These are phyloP conservation scores for Limnephilus rhombicus DNA, from an alignment of 2,888 invertebrate genomes.

Conservation along the genomic window DNA sequence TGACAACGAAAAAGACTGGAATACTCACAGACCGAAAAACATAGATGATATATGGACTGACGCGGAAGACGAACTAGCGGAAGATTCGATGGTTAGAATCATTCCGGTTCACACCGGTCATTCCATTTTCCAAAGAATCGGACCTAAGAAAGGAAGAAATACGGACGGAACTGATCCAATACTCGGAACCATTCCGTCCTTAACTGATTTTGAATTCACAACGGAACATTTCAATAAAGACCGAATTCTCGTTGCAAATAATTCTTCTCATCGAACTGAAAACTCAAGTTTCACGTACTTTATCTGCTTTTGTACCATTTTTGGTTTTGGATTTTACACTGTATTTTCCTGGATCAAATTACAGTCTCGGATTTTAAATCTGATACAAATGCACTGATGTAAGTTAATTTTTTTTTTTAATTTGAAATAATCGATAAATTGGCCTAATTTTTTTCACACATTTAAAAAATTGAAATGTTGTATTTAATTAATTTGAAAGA, in stretches of 20 bases:
- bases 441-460: not conserved
- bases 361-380: constrained; percentile 28
- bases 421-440: not conserved
- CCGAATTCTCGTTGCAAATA: constrained; percentile 7
- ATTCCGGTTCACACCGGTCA: constrained; percentile 61
- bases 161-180: constrained; percentile 6
- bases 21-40: constrained; percentile 43
- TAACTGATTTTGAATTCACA: constrained; percentile 23
- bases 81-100: constrained; percentile 62
- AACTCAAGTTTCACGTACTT: constrained; percentile 8
- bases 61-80: constrained; percentile 59
- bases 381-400: constrained; percentile 46
- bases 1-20: constrained; percentile 36
- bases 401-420: not conserved
- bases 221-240: constrained; percentile 34
- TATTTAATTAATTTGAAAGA: not conserved
- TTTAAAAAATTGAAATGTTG: not conserved
- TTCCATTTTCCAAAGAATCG: constrained; percentile 57
- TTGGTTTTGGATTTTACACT: constrained; percentile 48
- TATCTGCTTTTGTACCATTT: constrained; percentile 40
- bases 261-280: constrained; percentile 29
- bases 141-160: constrained; percentile 23
- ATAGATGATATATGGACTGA: constrained; percentile 61
- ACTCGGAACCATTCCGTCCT: constrained; percentile 28
- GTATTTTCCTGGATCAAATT: constrained; percentile 41